phyloP scores from a whole-genome alignment of 2,797 vertebrate genomes.

The Microctenopoma lineatum region DNA sequence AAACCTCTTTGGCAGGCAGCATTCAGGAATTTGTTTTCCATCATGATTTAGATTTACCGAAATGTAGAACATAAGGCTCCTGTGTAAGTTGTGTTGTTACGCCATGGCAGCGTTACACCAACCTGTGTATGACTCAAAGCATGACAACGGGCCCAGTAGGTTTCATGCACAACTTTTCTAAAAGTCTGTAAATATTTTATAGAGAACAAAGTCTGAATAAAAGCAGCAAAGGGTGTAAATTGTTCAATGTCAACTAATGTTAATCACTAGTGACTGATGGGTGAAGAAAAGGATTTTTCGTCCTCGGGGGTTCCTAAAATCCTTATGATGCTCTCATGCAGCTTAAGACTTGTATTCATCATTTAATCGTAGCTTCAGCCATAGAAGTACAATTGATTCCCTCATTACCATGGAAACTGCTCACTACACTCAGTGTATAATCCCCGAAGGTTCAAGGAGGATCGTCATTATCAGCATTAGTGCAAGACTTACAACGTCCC shows the following conservation, averaged over 20 bases:
- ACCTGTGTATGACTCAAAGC: not conserved
- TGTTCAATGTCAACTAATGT: constrained; percentile 11
- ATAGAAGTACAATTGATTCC: constrained; percentile 17
- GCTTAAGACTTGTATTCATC: constrained; percentile 21
- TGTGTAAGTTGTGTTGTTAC: not conserved
- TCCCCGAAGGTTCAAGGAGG: constrained; percentile 22
- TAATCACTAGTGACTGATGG: constrained; percentile 1
- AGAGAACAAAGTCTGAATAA: not conserved
- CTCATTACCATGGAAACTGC: constrained; percentile 50
- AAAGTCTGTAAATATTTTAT: not conserved
- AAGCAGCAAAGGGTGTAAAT: not conserved
- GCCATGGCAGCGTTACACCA: not conserved
- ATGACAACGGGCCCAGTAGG: not conserved
- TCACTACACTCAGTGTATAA: constrained; percentile 10
- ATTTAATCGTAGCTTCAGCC: constrained; percentile 22
- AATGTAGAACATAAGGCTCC: not conserved
- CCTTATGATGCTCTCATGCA: constrained; percentile 20
- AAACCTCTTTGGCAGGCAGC: no score
- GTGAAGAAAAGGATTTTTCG: not conserved
- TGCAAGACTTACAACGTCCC: constrained; percentile 15
- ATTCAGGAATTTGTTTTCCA: no score
- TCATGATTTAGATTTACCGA: not conserved
- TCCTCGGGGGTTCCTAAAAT: not conserved
- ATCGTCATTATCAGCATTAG: constrained; percentile 28
- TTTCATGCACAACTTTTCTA: no score